Evolutionary conservation across 2,797 vertebrate genomes (phyloP), one percentile per base, ranked within the genome.

Genomic region (Halcyon smyrnensis): DNA sequence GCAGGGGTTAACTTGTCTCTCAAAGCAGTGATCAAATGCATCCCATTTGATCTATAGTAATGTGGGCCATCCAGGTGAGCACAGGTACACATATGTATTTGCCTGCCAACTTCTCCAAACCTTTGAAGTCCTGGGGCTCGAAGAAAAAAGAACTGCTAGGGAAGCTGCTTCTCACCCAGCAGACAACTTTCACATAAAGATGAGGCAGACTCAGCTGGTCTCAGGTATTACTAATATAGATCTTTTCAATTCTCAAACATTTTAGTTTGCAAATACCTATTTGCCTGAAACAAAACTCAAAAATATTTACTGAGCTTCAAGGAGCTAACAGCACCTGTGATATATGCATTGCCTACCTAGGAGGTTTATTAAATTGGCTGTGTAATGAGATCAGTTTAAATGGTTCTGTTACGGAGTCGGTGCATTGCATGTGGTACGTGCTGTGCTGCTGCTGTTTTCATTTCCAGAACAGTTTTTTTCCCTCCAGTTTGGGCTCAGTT

Each of bases 341-440:
- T 43, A 37, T 2, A 79, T 8, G 34, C 53, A 62, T 4, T 79
- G 62, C 16, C 63, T 73, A 15, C 71, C 17, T 5, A 28, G 74
- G 63, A 88, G 84, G 84, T 73, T 89, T 65, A 75, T 84, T 84
- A 90, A 78, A 73, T n/a, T 50, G 41, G 65, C 54, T 50, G 57
- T 0, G 0, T 41, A 68, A 93, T 68, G 37, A 84, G 57, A 60
- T 15, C 37, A 27, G 18, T 65, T 62, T 8, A 54, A 95, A 86
- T 24, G 48, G 56, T 56, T 87, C 50, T 54, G 64, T 41, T 70
- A 34, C 0, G 0, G 25, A 70, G 48, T 2, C 64, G 12, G 20
- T 12, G 36, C 16, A 4, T 23, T 64, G n/a, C 83, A 12, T 2
- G 16, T 6, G 15, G 54, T 34, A 59, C 0, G 0, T 56, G 75